phyloP scores from a whole-genome alignment of 2,797 vertebrate genomes.

The Onychomys torridus region DNA sequence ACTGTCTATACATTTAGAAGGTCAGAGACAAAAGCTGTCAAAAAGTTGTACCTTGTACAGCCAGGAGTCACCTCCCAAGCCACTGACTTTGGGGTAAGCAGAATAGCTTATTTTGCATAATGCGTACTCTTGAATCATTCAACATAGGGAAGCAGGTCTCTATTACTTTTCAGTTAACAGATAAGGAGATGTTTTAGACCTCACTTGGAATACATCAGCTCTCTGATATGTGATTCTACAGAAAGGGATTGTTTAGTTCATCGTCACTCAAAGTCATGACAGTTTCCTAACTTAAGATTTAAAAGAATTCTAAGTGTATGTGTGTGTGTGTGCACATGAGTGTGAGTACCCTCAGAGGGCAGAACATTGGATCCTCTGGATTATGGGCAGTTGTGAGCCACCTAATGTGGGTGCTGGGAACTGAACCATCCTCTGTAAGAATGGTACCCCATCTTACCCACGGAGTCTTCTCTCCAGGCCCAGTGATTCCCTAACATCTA shows the following conservation, averaged over 20 bases:
- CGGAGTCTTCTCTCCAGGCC: not conserved
- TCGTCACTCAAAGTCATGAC: not conserved
- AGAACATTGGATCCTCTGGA: not conserved
- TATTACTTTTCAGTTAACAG: constrained; percentile 20
- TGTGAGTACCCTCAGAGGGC: not conserved
- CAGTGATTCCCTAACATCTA: constrained; percentile 7
- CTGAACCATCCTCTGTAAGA: not conserved
- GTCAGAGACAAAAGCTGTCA: not conserved
- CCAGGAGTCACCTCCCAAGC: not conserved
- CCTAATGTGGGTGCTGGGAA: not conserved
- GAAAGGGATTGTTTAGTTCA: not conserved
- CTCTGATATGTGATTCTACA: not conserved
- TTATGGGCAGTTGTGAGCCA: not conserved
- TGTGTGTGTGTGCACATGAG: not conserved
- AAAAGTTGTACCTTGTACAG: not conserved
- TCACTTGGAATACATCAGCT: not conserved
- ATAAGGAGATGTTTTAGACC: not conserved
- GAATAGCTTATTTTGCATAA: not conserved
- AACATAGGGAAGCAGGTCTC: not conserved
- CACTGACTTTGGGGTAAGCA: not conserved
- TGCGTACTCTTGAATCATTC: not conserved
- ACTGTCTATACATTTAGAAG: not conserved
- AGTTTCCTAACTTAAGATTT: not conserved
- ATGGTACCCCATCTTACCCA: not conserved
- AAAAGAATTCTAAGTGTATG: not conserved